A percentile compares a stretch with the other conserved stretches of the same genome.
phyloP scores from a whole-genome alignment of 1,140 invertebrate species.

The Caenorhabditis remanei region DNA sequence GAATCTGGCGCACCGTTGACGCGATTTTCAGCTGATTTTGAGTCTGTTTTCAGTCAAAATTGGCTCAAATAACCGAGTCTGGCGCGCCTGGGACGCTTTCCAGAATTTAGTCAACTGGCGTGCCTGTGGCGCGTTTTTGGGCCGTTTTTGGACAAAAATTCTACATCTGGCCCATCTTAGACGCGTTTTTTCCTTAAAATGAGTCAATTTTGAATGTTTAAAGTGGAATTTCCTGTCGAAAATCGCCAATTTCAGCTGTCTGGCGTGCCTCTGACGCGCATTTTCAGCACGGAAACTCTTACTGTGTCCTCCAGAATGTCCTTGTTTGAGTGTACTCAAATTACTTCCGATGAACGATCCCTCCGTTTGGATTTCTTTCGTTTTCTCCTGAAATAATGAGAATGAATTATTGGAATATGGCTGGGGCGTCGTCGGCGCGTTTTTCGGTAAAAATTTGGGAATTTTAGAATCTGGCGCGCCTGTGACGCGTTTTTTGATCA shows the following conservation, averaged over 20 bases:
- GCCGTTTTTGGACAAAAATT: too few relatives aligned
- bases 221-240: not conserved
- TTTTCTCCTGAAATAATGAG: constrained; percentile 63
- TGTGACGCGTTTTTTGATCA: too few relatives aligned
- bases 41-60: too few relatives aligned
- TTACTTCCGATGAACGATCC: constrained; percentile 71
- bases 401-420: too few relatives aligned
- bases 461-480: not conserved
- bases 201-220: not conserved
- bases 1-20: not conserved
- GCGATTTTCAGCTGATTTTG: too few relatives aligned
- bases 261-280: too few relatives aligned
- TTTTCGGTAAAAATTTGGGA: not conserved
- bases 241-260: not conserved
- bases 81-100: too few relatives aligned
- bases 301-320: constrained; percentile 28
- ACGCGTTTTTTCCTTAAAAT: not conserved
- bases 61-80: not conserved
- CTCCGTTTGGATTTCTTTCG: constrained; percentile 73
- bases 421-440: too few relatives aligned
- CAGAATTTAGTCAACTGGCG: too few relatives aligned
- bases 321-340: constrained; percentile 50
- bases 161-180: too few relatives aligned
- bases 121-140: too few relatives aligned
- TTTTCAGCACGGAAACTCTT: too few relatives aligned